Conservation (phyloP, 2,888 invertebrate genomes). For the Yponomeuta cagnagella region DNA sequence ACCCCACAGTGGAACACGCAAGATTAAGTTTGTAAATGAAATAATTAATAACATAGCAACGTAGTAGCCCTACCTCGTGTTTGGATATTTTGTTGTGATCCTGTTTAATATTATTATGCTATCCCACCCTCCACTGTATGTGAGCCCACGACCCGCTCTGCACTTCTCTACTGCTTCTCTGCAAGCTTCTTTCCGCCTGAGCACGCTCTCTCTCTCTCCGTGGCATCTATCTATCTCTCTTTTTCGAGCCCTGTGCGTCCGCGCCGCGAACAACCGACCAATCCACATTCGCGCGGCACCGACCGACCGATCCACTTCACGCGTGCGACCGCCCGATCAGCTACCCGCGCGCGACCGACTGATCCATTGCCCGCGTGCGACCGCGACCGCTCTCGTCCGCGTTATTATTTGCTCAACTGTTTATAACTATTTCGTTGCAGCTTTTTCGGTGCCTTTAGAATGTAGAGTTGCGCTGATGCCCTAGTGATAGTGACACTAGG, state of each 20-base stretch:
- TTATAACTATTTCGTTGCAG: conserved; percentile 59
- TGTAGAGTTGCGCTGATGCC: conserved; percentile 45
- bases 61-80: conserved; percentile 53
- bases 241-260: conserved; percentile 42
- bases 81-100: conserved; percentile 66
- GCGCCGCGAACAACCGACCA: conserved; percentile 34
- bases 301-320: conserved; percentile 16
- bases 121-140: conserved; percentile 67
- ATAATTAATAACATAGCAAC: conserved; percentile 36
- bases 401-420: conserved; percentile 57
- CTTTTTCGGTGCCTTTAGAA: conserved; percentile 62
- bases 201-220: conserved; percentile 63
- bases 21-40: conserved; percentile 23
- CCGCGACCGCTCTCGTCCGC: conserved; percentile 27
- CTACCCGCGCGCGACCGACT: conserved; percentile 24
- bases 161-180: conserved; percentile 76
- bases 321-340: conserved; percentile 22
- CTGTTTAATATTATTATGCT: conserved; percentile 64
- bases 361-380: neutral
- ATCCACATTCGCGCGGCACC: conserved; percentile 23
- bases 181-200: conserved; percentile 75
- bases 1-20: neutral
- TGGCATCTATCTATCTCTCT: conserved; percentile 39
- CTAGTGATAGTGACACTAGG: conserved; percentile 20
- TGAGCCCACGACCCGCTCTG: conserved; percentile 73